Evolutionary conservation across 2,797 vertebrate species (phyloP).

Genomic region (Otolemur crassicaudatus): DNA sequence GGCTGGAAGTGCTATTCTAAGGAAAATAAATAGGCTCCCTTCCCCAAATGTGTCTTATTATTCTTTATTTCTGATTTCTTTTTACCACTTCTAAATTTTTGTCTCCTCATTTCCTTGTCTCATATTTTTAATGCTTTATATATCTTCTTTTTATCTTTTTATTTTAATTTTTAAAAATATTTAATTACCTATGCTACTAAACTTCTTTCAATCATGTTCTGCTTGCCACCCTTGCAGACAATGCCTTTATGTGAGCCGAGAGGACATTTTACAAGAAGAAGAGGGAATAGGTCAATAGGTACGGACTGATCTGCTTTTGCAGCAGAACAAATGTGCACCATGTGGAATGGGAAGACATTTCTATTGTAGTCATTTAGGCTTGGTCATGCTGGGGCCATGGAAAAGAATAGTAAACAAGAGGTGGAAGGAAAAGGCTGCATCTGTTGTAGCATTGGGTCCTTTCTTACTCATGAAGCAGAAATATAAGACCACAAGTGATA

Average conservation of each 20-base stretch:
- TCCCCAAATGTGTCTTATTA: not conserved
- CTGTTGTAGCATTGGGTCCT: not conserved
- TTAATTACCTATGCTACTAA: not conserved
- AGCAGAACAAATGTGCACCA: not conserved
- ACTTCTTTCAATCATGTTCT: not conserved
- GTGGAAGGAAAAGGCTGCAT: not conserved
- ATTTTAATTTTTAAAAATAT: not conserved
- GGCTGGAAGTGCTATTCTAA: not conserved
- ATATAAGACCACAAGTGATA: slow-evolving; percentile 9
- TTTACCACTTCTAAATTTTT: not conserved
- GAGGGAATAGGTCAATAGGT: not conserved
- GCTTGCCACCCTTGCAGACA: not conserved
- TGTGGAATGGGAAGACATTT: not conserved
- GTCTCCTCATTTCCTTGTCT: slow-evolving; percentile 13
- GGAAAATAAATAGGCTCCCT: not conserved
- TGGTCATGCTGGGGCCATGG: not conserved
- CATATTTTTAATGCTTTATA: not conserved
- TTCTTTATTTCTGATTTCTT: not conserved
- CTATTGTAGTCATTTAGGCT: not conserved
- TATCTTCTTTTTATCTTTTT: not conserved
- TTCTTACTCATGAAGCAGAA: slow-evolving; percentile 20
- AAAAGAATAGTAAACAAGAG: not conserved
- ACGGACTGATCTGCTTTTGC: not conserved
- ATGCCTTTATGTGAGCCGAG: not conserved
- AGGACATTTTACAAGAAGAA: not conserved